Evolutionary conservation across 2,888 invertebrate genomes (phyloP).

Genomic region (Scaptomyza tumidula): DNA sequence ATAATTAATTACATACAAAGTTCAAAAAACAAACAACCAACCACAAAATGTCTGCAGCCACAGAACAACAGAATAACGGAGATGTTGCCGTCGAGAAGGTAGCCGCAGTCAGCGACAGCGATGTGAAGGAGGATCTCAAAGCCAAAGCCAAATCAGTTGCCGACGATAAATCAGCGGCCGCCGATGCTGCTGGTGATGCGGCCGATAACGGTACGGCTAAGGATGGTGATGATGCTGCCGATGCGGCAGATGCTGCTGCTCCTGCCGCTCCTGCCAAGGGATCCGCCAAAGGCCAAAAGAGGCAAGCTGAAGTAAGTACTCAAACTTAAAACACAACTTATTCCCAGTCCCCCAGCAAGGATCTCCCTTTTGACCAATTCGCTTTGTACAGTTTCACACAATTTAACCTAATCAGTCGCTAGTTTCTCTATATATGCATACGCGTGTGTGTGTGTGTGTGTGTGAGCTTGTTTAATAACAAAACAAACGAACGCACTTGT

Average conservation of each 20-base stretch:
- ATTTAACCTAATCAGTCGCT: conserved; percentile 34
- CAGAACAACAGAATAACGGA: conserved; percentile 88
- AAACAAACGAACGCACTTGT: conserved; percentile 62
- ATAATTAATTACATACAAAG: conserved; percentile 63
- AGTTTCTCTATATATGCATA: conserved; percentile 13
- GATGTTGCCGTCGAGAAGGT: conserved; percentile 91
- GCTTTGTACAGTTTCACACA: conserved; percentile 49
- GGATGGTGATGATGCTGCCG: conserved; percentile 72
- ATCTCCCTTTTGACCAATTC: conserved; percentile 2
- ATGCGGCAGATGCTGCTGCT: conserved; percentile 66
- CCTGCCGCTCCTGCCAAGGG: conserved; percentile 87
- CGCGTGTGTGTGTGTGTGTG: conserved; percentile 7
- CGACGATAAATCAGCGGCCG: conserved; percentile 65
- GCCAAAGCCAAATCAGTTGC: conserved; percentile 76
- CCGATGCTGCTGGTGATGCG: conserved; percentile 79
- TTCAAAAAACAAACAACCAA: conserved; percentile 61
- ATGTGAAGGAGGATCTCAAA: conserved; percentile 85
- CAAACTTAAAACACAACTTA: neutral
- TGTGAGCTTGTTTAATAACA: conserved; percentile 55
- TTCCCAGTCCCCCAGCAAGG: neutral
- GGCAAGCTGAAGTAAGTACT: conserved; percentile 91
- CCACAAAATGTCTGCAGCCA: conserved; percentile 89
- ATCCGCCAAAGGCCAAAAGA: conserved; percentile 90
- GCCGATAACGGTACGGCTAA: conserved; percentile 81
- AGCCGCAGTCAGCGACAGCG: conserved; percentile 84